Percentiles rank a stretch among this genome's conserved stretches.
Evolutionary conservation across 2,113 vertebrate genomes (phyloP).

Genomic region (Burhinus oedicnemus): DNA sequence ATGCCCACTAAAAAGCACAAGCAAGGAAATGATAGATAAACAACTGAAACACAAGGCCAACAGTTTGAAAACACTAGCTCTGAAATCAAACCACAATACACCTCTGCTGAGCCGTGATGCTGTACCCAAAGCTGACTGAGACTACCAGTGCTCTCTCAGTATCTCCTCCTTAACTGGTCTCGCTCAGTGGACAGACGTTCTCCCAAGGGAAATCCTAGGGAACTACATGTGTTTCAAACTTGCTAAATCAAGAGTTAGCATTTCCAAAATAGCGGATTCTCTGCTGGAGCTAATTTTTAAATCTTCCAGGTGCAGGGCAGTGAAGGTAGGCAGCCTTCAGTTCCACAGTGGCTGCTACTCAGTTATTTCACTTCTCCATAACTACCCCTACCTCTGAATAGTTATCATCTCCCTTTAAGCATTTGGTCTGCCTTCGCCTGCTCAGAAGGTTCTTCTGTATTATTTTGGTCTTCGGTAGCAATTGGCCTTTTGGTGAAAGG

Average conservation of each 20-base stretch:
- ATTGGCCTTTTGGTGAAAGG: neutral
- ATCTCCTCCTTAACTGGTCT: neutral
- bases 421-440: neutral
- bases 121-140: neutral
- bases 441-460: neutral
- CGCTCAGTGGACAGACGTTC: neutral
- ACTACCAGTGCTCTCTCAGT: neutral
- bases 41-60: neutral
- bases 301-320: accelerated
- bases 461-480: neutral
- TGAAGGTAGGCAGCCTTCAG: neutral
- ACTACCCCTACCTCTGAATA: neutral
- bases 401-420: neutral
- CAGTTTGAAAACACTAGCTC: neutral
- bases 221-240: neutral
- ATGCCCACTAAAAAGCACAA: neutral
- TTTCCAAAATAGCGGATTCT: neutral
- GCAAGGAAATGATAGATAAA: neutral
- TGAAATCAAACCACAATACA: neutral
- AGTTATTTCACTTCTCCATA: neutral
- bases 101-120: neutral
- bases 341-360: neutral
- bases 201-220: neutral
- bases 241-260: neutral
- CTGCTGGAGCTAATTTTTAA: neutral